phyloP scores from a whole-genome alignment of 2,797 vertebrate genomes.

The Petrocephalus sullivani region DNA sequence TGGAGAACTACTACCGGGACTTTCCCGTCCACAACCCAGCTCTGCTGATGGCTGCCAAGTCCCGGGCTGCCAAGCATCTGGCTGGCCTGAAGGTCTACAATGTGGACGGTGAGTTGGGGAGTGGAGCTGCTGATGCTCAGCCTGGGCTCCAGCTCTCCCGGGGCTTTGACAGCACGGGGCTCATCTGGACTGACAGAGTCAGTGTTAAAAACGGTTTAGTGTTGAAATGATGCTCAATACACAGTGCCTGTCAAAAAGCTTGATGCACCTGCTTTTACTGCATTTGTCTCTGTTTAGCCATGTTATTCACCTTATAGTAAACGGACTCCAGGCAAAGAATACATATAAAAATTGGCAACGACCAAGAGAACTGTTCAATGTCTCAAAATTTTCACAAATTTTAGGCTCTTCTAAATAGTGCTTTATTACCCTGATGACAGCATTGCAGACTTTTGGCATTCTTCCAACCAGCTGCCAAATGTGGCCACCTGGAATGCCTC shows the following conservation, averaged over 20 bases:
- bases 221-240: no score
- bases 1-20: constrained; percentile 94
- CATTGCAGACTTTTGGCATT: background rate
- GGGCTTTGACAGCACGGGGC: background rate
- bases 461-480: background rate
- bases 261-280: no score
- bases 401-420: background rate
- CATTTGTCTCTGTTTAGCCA: no score
- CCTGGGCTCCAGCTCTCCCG: background rate
- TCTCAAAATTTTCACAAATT: background rate
- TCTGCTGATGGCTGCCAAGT: constrained; percentile 80
- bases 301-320: no score
- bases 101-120: constrained; percentile 78
- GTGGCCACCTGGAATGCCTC: background rate
- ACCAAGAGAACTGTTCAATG: background rate
- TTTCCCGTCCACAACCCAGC: constrained; percentile 88
- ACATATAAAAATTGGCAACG: no score
- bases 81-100: constrained; percentile 89
- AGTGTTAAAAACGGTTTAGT: background rate
- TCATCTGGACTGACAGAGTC: no score
- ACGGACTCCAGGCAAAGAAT: no score
- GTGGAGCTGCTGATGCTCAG: background rate
- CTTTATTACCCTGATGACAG: background rate
- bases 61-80: constrained; percentile 82
- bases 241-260: no score